Evolutionary conservation across 2,888 invertebrate species (phyloP).

Genomic region (Morinoia aosen): DNA sequence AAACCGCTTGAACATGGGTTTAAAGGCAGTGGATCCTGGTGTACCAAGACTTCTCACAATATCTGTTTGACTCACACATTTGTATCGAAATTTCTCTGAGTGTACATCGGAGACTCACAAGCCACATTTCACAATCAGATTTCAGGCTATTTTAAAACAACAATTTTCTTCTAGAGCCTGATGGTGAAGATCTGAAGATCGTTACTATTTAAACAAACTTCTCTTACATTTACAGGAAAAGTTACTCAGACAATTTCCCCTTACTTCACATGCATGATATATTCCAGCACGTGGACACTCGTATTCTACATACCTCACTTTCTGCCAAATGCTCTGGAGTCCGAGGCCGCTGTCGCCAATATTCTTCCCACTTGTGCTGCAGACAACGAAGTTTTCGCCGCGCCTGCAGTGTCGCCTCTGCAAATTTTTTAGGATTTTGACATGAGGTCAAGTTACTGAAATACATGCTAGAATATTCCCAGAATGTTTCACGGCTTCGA

Average conservation of each 20-base stretch:
- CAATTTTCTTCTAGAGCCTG: too few relatives aligned
- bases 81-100: too few relatives aligned
- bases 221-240: background rate
- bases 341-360: background rate
- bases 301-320: background rate
- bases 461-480: background rate
- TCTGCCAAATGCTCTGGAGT: background rate
- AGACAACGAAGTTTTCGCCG: background rate
- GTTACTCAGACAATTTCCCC: background rate
- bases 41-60: too few relatives aligned
- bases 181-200: too few relatives aligned
- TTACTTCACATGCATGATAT: background rate
- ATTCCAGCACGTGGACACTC: background rate
- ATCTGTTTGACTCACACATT: too few relatives aligned
- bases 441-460: background rate
- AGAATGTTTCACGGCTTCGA: background rate
- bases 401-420: background rate
- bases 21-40: too few relatives aligned
- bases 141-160: too few relatives aligned
- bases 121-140: too few relatives aligned
- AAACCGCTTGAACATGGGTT: too few relatives aligned
- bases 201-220: too few relatives aligned
- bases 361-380: background rate
- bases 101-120: too few relatives aligned
- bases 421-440: background rate